Conservation (phyloP, 2,797 vertebrate genomes). For the Silurus lanzhouensis region DNA sequence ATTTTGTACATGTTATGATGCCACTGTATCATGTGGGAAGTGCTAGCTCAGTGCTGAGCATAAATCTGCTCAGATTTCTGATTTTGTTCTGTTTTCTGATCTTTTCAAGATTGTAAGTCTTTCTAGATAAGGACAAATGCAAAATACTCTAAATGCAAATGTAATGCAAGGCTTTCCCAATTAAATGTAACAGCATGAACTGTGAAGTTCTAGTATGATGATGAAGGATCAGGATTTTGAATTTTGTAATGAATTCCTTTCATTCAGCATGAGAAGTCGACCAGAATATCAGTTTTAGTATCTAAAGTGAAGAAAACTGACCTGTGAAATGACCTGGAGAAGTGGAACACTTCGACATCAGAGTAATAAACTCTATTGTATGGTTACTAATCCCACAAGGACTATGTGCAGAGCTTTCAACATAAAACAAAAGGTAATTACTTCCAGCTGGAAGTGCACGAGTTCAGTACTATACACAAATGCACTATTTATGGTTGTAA, state of each 20-base stretch:
- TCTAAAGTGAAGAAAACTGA: background rate
- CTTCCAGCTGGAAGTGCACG: background rate
- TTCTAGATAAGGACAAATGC: too few species aligned
- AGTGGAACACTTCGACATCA: background rate
- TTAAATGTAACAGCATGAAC: background rate
- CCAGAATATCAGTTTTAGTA: background rate
- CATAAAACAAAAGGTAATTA: background rate
- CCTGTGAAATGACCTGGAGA: background rate
- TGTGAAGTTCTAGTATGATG: background rate
- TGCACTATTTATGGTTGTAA: background rate
- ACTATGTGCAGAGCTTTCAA: background rate
- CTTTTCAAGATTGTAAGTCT: too few species aligned
- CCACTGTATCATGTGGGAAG: background rate
- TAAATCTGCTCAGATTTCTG: too few species aligned
- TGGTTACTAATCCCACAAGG: background rate
- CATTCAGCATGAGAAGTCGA: background rate
- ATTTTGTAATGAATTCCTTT: background rate
- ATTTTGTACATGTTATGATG: background rate
- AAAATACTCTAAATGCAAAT: too few species aligned
- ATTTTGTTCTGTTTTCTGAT: too few species aligned
- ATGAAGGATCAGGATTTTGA: background rate
- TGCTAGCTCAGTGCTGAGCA: too few species aligned
- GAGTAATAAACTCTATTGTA: background rate
- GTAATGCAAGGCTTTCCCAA: background rate
- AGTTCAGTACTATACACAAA: background rate